Evolutionary conservation across 2,113 vertebrate species (phyloP).

Genomic region (Porphyrio hochstetteri): DNA sequence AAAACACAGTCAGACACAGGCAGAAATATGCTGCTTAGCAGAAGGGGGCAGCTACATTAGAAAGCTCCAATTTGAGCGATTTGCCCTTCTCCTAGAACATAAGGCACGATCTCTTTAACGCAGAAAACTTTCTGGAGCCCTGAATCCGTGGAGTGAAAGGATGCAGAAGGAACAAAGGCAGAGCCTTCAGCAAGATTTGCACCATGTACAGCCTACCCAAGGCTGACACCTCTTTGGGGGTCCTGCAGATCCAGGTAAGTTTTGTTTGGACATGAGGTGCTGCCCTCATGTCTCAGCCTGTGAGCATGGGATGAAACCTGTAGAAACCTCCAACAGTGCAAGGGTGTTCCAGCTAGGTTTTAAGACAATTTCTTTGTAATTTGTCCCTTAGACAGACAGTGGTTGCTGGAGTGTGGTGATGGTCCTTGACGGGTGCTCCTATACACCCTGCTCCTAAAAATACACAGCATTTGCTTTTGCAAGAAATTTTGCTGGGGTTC

Average conservation of each 20-base stretch:
- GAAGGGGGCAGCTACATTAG: not conserved
- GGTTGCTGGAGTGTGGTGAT: not conserved
- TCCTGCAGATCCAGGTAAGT: not conserved
- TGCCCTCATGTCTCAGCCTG: fast-evolving
- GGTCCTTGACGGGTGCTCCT: not conserved
- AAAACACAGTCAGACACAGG: not conserved
- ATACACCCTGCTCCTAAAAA: not conserved
- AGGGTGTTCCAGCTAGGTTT: not conserved
- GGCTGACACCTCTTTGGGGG: not conserved
- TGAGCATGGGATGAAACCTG: not conserved
- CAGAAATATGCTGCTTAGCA: conserved; percentile 34
- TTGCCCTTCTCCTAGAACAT: not conserved
- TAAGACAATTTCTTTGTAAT: not conserved
- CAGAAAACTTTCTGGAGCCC: not conserved
- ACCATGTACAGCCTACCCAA: fast-evolving
- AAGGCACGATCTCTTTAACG: not conserved
- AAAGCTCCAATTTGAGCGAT: not conserved
- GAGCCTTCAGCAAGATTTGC: not conserved
- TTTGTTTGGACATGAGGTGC: not conserved
- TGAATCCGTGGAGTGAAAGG: not conserved
- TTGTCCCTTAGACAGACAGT: not conserved
- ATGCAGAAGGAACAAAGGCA: not conserved
- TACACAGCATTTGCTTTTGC: not conserved
- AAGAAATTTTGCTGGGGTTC: not conserved
- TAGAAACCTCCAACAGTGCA: fast-evolving